Evolutionary conservation across 2,797 vertebrate genomes (phyloP), one percentile per base, ranked within the genome.

Genomic region (Rallus crepitans): DNA sequence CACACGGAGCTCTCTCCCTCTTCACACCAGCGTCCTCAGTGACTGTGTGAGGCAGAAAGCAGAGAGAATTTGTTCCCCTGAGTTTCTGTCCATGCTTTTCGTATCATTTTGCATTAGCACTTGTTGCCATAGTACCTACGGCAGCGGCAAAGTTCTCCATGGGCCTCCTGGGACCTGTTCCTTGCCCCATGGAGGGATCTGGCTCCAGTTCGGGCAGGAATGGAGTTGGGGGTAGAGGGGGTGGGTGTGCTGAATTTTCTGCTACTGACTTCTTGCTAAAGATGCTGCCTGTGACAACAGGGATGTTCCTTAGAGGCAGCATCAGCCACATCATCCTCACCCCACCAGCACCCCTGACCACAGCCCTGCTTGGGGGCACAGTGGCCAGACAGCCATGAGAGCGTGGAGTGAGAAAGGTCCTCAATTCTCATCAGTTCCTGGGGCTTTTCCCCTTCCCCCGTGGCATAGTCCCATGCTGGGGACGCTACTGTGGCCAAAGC

Each of bases 61-160:
- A 0, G 31, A 66, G 23, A 68, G 60, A 16, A 94, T 92, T 77
- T 82, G 64, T 6, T 93, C 66, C 77, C 79, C 73, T 0, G 65
- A 93, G 77, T 37, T 90, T 31, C 79, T 79, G 56, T 3, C 76
- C 8, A 0, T 0, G 16, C 72, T 73, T 82, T 66, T 66, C 66
- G 30, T n/a, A 28, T 48, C 57, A 20, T 63, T 92, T 23, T 73
- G 56, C 66, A 6, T 39, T 66, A 59, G 33, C 85, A 91, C 91
- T 88, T 93, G 90, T 94, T 95, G 85, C 91, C 91, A 87, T 95
- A 94, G 91, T 35, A 92, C 69, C 88, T 53, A 39, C 8, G 1
- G 45, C 2, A 0, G 73, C 0, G 0, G 39, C 66, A 47, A 94
- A 94, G 70, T 91, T 76, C 73, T 90, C 28, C 11, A 9, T 21